phyloP scores from a whole-genome alignment of 2,888 invertebrate genomes.

The Scelioninae gen. 2 region DNA sequence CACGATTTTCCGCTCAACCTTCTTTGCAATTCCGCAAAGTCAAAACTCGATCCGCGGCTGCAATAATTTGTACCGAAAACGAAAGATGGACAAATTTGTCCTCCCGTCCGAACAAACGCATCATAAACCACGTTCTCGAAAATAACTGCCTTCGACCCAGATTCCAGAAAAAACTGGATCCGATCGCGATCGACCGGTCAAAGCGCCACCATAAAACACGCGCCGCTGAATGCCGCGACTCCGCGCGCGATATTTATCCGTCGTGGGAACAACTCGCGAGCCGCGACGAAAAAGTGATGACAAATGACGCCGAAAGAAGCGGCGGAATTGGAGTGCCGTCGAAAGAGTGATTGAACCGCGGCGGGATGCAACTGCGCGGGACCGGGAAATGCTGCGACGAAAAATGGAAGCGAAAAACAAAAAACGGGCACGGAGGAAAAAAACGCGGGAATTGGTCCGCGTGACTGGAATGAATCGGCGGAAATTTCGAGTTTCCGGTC shows the following conservation, averaged over 20 bases:
- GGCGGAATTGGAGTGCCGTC: conserved; percentile 53
- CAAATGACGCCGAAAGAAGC: conserved; percentile 55
- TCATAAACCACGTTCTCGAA: conserved; percentile 35
- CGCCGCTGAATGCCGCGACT: conserved; percentile 29
- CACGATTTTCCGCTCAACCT: too few species aligned
- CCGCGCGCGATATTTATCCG: conserved; percentile 49
- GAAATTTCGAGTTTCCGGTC: conserved; percentile 61
- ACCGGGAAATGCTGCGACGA: conserved; percentile 30
- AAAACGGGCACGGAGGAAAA: background rate
- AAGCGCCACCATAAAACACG: conserved; percentile 50
- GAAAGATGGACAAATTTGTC: background rate
- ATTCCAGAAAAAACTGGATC: conserved; percentile 42
- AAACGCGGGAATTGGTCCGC: conserved; percentile 63
- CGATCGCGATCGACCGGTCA: conserved; percentile 52
- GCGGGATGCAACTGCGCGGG: conserved; percentile 37
- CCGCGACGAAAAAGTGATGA: conserved; percentile 53
- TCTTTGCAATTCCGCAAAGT: too few species aligned
- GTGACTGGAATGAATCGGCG: conserved; percentile 67
- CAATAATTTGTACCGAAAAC: conserved; percentile 6
- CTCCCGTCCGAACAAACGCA: conserved; percentile 22
- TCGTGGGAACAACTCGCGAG: conserved; percentile 47
- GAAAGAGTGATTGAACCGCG: conserved; percentile 49
- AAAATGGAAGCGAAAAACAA: conserved; percentile 6
- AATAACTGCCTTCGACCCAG: conserved; percentile 35
- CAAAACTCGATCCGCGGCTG: conserved; percentile 13